These are phyloP conservation scores for Rhipidura dahli DNA, from an alignment of 2,113 vertebrate species.

Conservation along the genomic window DNA sequence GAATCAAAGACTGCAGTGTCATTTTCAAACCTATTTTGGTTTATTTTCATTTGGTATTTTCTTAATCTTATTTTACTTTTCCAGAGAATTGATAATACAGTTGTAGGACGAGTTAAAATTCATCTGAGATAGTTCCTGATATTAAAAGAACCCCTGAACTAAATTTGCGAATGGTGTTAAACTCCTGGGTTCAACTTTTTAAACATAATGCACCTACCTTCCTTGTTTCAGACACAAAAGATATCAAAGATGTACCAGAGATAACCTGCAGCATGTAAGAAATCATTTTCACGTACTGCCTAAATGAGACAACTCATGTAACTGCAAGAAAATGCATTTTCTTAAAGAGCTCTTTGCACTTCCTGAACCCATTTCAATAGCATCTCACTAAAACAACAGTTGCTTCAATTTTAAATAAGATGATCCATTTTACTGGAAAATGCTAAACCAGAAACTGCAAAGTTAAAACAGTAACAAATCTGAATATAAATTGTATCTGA, in stretches of 20 bases:
- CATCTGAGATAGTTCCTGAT: not conserved
- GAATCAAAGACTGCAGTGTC: not conserved
- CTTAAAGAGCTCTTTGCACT: not conserved
- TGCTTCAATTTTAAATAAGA: not conserved
- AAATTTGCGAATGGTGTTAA: not conserved
- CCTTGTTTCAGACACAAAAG: not conserved
- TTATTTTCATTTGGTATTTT: not conserved
- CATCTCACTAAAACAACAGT: not conserved
- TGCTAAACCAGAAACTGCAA: not conserved
- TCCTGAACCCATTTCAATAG: not conserved
- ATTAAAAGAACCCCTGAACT: rapidly evolving
- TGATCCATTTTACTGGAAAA: not conserved
- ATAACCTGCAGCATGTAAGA: not conserved
- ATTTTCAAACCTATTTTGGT: not conserved
- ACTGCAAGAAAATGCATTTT: not conserved
- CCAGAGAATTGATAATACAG: not conserved
- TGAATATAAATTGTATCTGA: not conserved
- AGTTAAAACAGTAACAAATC: not conserved
- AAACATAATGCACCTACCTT: not conserved
- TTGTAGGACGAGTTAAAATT: not conserved
- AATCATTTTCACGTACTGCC: not conserved
- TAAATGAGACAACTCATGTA: not conserved
- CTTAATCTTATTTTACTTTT: not conserved
- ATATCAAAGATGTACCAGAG: not conserved
- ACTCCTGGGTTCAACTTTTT: not conserved